phyloP scores from a whole-genome alignment of 37 sponge, comb jelly and placozoan species.

The Corticium candelabrum region DNA sequence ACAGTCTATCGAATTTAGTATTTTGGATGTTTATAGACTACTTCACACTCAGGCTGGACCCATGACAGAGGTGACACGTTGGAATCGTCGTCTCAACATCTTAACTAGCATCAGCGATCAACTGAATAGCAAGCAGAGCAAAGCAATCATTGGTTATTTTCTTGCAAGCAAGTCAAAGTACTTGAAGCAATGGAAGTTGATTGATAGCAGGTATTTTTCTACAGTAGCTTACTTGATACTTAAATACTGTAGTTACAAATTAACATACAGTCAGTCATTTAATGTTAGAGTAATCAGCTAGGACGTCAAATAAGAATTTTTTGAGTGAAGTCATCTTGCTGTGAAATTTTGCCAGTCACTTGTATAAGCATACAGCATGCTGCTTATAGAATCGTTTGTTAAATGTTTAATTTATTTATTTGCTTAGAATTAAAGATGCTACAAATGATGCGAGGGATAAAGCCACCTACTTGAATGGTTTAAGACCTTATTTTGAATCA shows the following conservation, averaged over 20 bases:
- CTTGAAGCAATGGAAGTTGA: slow-evolving; percentile 73
- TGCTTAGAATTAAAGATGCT: slow-evolving; percentile 65
- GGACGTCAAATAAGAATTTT: too few relatives aligned
- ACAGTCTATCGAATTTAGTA: too few relatives aligned
- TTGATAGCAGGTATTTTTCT: slow-evolving; percentile 60
- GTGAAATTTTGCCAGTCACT: too few relatives aligned
- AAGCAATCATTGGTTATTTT: slow-evolving; percentile 47
- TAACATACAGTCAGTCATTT: too few relatives aligned
- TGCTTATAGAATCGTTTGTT: too few relatives aligned
- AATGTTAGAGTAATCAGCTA: too few relatives aligned
- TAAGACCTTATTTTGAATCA: slow-evolving; percentile 54
- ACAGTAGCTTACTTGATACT: slow-evolving; percentile 1
- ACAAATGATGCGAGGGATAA: slow-evolving; percentile 73
- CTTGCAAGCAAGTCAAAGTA: slow-evolving; percentile 56
- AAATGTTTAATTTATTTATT: background rate
- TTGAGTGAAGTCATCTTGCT: too few relatives aligned
- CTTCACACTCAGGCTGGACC: too few relatives aligned
- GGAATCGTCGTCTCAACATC: slow-evolving; percentile 59
- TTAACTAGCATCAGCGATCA: slow-evolving; percentile 68
- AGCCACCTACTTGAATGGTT: slow-evolving; percentile 48
- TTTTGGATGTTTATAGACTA: too few relatives aligned
- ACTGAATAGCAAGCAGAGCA: slow-evolving; percentile 73
- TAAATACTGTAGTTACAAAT: background rate
- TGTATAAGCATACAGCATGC: too few relatives aligned
- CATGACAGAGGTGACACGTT: slow-evolving; percentile 61